phyloP scores from a whole-genome alignment of 2,113 vertebrate genomes.

The Chaetodon trifascialis region DNA sequence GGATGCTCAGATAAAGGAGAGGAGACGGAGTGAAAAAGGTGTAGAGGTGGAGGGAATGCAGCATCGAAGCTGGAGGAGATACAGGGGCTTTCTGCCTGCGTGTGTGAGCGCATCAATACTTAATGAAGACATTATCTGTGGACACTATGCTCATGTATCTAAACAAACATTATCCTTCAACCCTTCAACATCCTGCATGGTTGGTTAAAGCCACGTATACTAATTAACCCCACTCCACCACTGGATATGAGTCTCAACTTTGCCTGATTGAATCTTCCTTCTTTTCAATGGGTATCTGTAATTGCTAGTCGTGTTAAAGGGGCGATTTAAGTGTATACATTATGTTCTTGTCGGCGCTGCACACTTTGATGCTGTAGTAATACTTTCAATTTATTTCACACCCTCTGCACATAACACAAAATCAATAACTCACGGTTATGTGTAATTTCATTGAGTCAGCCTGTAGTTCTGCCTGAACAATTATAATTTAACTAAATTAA shows the following conservation, averaged over 20 bases:
- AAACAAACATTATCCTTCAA: conserved; percentile 81
- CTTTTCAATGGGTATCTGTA: conserved; percentile 66
- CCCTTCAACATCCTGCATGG: conserved; percentile 73
- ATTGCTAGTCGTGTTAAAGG: conserved; percentile 77
- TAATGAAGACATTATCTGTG: conserved; percentile 80
- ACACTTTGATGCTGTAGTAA: conserved; percentile 55
- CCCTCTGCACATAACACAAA: conserved; percentile 77
- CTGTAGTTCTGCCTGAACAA: conserved; percentile 76
- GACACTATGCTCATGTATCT: conserved; percentile 67
- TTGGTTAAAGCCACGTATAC: conserved; percentile 74
- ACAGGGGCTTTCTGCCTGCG: conserved; percentile 38
- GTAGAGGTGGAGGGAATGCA: conserved; percentile 47
- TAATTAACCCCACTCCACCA: conserved; percentile 73
- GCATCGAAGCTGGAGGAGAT: conserved; percentile 47
- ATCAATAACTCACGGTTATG: conserved; percentile 77
- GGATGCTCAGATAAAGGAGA: conserved; percentile 56
- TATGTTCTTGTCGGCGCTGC: conserved; percentile 64
- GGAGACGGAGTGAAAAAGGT: conserved; percentile 35
- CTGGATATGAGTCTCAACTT: conserved; percentile 68
- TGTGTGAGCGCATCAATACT: conserved; percentile 73
- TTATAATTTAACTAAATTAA: conserved; percentile 79
- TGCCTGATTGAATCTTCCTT: conserved; percentile 72
- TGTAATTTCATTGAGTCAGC: conserved; percentile 78
- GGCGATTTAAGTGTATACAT: conserved; percentile 67
- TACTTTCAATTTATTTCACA: conserved; percentile 81